These are phyloP conservation scores for Temnothorax rugatulus DNA, from an alignment of 2,888 invertebrate genomes.

Conservation along the genomic window DNA sequence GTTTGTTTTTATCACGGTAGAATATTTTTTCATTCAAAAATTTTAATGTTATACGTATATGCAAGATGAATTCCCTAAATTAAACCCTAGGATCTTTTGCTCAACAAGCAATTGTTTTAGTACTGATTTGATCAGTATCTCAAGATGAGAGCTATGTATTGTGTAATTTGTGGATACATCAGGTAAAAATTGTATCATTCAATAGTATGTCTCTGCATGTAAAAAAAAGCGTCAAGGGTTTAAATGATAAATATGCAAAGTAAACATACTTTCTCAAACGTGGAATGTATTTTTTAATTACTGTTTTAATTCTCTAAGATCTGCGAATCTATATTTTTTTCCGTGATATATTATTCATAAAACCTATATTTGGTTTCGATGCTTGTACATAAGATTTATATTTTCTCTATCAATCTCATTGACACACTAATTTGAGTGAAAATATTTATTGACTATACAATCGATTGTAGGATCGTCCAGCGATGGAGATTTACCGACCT, in stretches of 20 bases:
- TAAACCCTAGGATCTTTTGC: too few species aligned
- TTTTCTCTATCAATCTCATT: not conserved
- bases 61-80: too few species aligned
- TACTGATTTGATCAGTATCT: not conserved
- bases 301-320: not conserved
- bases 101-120: too few species aligned
- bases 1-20: not conserved
- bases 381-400: not conserved
- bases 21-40: too few species aligned
- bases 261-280: not conserved
- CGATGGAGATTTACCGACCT: constrained; percentile 96
- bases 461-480: constrained; percentile 92
- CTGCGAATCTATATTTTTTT: not conserved
- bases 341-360: not conserved
- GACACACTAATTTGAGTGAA: not conserved
- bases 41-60: too few species aligned
- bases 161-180: not conserved
- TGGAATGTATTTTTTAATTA: not conserved
- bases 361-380: not conserved
- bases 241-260: not conserved
- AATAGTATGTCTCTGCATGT: not conserved
- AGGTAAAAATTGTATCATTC: not conserved
- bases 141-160: not conserved
- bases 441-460: not conserved
- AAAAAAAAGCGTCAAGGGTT: not conserved